Evolutionary conservation across 2,888 invertebrate species (phyloP).

Genomic region (Macrosiphum euphorbiae): DNA sequence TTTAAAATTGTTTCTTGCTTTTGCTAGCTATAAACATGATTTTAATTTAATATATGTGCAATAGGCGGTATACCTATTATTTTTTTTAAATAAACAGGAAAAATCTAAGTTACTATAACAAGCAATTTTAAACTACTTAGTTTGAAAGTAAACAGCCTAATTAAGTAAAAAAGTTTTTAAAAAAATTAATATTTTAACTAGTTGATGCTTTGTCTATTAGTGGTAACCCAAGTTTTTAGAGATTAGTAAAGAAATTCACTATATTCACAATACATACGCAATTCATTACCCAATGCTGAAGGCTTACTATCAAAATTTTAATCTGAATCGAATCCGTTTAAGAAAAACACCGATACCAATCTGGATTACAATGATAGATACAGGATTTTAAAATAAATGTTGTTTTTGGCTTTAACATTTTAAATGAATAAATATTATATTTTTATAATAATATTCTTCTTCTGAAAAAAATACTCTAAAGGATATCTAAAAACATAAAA

Average conservation of each 20-base stretch:
- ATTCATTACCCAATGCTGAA: neutral
- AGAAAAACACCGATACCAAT: neutral
- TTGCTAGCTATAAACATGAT: neutral
- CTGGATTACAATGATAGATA: neutral
- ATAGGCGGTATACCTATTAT: neutral
- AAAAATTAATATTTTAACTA: neutral
- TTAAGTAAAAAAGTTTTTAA: neutral
- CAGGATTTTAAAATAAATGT: neutral
- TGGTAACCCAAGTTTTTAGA: neutral
- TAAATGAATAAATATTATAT: slow-evolving; percentile 1
- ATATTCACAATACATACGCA: neutral
- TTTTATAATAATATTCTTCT: neutral
- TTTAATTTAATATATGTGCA: neutral
- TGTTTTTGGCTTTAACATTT: neutral
- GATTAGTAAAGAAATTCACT: neutral
- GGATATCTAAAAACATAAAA: neutral
- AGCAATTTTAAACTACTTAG: too few species aligned
- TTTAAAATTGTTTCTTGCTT: neutral
- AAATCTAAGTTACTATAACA: neutral
- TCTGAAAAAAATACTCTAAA: neutral
- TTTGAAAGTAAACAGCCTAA: too few species aligned
- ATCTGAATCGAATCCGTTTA: neutral
- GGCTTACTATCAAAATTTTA: neutral
- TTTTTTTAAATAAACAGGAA: neutral
- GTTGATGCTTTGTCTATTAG: neutral